Percentiles rank a stretch among this genome's conserved stretches.
phyloP scores from a whole-genome alignment of 2,113 vertebrate species.

The Oceanodroma tethys region DNA sequence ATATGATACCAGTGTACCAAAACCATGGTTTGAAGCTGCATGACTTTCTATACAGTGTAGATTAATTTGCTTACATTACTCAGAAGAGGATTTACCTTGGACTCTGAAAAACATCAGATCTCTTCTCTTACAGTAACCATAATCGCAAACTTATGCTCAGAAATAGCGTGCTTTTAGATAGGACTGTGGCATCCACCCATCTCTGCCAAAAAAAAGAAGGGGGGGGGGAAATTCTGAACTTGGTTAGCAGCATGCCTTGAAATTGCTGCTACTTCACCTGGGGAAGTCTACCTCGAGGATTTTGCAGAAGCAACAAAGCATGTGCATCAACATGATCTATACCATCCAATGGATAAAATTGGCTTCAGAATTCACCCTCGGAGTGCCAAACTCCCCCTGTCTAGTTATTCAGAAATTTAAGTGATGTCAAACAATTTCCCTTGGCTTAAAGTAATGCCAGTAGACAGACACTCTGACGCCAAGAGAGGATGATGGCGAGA shows the following conservation, averaged over 20 bases:
- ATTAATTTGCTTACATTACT: background rate
- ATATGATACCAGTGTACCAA: background rate
- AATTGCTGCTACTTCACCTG: background rate
- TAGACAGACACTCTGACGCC: slow-evolving; percentile 65
- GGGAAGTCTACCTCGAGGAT: background rate
- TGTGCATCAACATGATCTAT: background rate
- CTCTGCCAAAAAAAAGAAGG: background rate
- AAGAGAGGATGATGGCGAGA: slow-evolving; percentile 57
- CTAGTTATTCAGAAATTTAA: slow-evolving; percentile 3
- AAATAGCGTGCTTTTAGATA: background rate
- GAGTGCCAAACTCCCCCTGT: background rate
- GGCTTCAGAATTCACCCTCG: background rate
- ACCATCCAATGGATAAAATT: background rate
- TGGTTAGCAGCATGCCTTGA: background rate
- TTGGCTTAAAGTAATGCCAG: slow-evolving; percentile 50
- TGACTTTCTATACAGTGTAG: background rate
- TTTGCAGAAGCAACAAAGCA: background rate
- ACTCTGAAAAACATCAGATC: background rate
- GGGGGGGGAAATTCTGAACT: background rate
- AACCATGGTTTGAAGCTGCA: background rate
- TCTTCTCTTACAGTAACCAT: background rate
- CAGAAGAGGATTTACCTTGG: background rate
- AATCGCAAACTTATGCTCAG: background rate
- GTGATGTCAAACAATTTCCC: slow-evolving; percentile 66
- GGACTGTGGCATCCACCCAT: background rate